These are phyloP conservation scores for Myocastor coypus DNA, from an alignment of 2,113 vertebrate genomes.

Conservation along the genomic window DNA sequence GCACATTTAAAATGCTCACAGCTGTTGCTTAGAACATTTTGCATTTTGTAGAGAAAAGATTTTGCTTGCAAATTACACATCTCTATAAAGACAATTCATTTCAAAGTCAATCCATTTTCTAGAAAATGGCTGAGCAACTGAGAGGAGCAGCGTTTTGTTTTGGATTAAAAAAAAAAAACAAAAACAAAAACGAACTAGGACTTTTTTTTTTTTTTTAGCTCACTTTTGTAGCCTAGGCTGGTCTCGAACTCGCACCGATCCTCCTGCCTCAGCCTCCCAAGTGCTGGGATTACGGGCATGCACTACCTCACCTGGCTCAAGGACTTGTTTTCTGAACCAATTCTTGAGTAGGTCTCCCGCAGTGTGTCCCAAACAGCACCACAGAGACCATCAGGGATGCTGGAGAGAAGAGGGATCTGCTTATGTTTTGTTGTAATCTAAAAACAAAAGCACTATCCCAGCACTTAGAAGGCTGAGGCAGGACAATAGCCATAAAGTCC, in stretches of 20 bases:
- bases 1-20: constrained; percentile 77
- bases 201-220: too few relatives aligned
- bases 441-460: neutral
- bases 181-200: too few relatives aligned
- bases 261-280: too few relatives aligned
- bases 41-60: constrained; percentile 75
- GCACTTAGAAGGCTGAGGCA: too few relatives aligned
- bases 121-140: constrained; percentile 73
- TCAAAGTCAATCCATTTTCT: constrained; percentile 75
- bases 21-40: constrained; percentile 81
- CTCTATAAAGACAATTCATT: constrained; percentile 79
- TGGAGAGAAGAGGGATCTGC: constrained; percentile 18
- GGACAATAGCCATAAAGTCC: too few relatives aligned
- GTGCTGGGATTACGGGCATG: too few relatives aligned
- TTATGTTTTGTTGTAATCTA: constrained; percentile 20
- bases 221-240: too few relatives aligned
- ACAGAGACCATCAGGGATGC: neutral
- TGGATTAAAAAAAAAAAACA: too few relatives aligned
- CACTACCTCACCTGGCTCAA: too few relatives aligned
- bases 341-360: neutral
- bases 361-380: neutral
- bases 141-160: constrained; percentile 67
- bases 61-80: constrained; percentile 81
- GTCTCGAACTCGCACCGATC: too few relatives aligned
- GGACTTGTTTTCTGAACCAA: constrained; percentile 52